phyloP scores from a whole-genome alignment of 1,140 invertebrate species.

The Cotesia typhae region DNA sequence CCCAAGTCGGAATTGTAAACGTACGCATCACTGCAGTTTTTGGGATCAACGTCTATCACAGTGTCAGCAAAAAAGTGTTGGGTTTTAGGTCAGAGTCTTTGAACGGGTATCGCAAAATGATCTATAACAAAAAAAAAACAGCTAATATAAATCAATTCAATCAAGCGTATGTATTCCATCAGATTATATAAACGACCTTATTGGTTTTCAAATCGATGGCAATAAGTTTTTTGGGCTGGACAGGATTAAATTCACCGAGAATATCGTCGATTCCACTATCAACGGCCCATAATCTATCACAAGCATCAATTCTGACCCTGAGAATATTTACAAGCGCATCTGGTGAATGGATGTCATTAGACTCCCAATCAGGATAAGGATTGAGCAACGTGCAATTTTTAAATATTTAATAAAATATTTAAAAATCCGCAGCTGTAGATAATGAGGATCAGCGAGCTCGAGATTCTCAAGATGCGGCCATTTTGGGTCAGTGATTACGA shows the following conservation, averaged over 20 bases:
- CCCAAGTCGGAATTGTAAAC: conserved; percentile 80
- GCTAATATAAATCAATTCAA: conserved; percentile 10
- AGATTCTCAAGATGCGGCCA: no score
- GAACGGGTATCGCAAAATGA: conserved; percentile 72
- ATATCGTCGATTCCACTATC: conserved; percentile 80
- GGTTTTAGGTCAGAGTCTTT: conserved; percentile 74
- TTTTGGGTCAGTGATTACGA: no score
- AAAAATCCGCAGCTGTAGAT: no score
- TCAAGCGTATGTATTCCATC: neutral
- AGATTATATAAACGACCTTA: conserved; percentile 51
- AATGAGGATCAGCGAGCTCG: no score
- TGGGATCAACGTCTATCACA: conserved; percentile 72
- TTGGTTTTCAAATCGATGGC: conserved; percentile 79
- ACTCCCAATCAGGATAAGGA: conserved; percentile 75
- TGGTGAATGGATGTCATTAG: conserved; percentile 65
- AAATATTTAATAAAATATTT: no score
- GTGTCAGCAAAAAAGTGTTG: conserved; percentile 79
- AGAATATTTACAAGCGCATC: conserved; percentile 75
- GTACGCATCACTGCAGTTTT: conserved; percentile 76
- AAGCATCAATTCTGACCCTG: conserved; percentile 73
- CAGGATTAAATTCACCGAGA: conserved; percentile 69
- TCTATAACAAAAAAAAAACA: conserved; percentile 43
- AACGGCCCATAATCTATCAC: conserved; percentile 79
- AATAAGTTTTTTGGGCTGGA: conserved; percentile 72
- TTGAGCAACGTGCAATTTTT: conserved; percentile 66